These are phyloP conservation scores for Babylonia areolata DNA, from an alignment of 1,140 invertebrate genomes.

Conservation along the genomic window DNA sequence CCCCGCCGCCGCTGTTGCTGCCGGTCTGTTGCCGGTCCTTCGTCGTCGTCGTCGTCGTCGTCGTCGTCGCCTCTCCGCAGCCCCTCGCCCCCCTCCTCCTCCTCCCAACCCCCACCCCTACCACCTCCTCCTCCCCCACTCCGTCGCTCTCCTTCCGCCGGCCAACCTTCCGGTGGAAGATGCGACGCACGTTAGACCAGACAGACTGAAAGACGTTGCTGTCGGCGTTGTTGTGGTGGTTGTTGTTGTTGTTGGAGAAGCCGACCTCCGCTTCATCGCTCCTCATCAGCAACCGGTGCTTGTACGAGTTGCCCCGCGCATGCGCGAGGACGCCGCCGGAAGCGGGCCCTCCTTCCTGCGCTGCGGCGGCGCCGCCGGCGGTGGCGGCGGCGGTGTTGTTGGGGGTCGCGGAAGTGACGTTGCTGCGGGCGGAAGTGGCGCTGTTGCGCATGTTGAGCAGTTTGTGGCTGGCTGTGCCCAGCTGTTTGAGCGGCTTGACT, in stretches of 20 bases:
- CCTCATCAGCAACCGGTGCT: slow-evolving; percentile 2
- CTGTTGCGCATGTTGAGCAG: slow-evolving; percentile 21
- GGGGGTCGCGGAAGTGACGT: too few relatives aligned
- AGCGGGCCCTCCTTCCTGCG: neutral
- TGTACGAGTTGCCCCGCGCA: slow-evolving; percentile 17
- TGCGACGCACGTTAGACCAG: slow-evolving; percentile 27
- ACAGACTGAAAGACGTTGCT: slow-evolving; percentile 26
- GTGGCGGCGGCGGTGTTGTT: too few relatives aligned
- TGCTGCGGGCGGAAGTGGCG: slow-evolving; percentile 16
- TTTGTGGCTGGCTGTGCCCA: neutral
- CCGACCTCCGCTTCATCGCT: slow-evolving; percentile 11
- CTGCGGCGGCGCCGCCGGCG: neutral
- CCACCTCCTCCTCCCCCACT: neutral
- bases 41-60: neutral
- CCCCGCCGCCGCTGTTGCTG: neutral
- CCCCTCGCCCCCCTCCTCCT: neutral
- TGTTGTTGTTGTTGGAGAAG: neutral
- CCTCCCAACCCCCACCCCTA: neutral
- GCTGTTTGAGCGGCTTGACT: slow-evolving; percentile 50
- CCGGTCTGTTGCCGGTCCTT: neutral
- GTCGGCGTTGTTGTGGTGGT: neutral
- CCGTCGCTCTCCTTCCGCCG: slow-evolving; percentile 19
- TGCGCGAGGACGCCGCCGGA: neutral
- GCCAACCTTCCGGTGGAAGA: slow-evolving; percentile 40
- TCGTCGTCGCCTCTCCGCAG: neutral